Evolutionary conservation across 2,888 invertebrate species (phyloP).

Genomic region (Drosophila kambysellisi): DNA sequence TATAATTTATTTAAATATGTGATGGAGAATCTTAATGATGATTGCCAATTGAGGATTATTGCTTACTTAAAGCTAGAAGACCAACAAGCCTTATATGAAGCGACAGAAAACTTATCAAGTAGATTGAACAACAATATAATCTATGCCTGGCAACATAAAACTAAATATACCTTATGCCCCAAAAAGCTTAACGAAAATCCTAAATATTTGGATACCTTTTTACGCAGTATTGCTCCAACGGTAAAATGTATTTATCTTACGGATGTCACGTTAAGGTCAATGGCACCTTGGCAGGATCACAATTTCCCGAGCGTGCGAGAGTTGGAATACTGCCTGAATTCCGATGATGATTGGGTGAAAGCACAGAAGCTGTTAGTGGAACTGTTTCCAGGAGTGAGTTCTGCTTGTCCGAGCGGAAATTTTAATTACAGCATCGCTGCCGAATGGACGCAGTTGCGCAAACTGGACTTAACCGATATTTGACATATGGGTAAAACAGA

Average conservation of each 20-base stretch:
- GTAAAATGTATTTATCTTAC: slow-evolving; percentile 13
- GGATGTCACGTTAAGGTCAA: neutral
- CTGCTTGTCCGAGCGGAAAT: neutral
- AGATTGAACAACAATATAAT: slow-evolving; percentile 11
- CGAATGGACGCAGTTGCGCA: slow-evolving; percentile 11
- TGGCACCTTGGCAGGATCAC: slow-evolving; percentile 12
- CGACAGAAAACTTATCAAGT: slow-evolving; percentile 3
- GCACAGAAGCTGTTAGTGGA: neutral
- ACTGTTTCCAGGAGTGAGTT: slow-evolving; percentile 15
- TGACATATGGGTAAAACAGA: neutral
- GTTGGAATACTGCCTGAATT: slow-evolving; percentile 16
- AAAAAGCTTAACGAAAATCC: neutral
- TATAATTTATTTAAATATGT: neutral
- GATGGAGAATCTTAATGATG: slow-evolving; percentile 32
- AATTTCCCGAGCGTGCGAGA: slow-evolving; percentile 10
- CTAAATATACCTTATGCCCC: neutral
- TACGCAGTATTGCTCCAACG: slow-evolving; percentile 16
- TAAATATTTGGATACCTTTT: slow-evolving; percentile 10
- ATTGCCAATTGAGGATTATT: slow-evolving; percentile 32
- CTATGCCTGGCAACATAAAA: slow-evolving; percentile 22
- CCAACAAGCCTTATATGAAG: slow-evolving; percentile 35
- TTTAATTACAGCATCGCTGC: neutral
- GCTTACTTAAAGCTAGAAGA: slow-evolving; percentile 15
- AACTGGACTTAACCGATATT: slow-evolving; percentile 14
- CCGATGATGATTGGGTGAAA: neutral